Evolutionary conservation across 2,797 vertebrate genomes (phyloP), one percentile per base, ranked within the genome.

Genomic region (Hyperoplus immaculatus): DNA sequence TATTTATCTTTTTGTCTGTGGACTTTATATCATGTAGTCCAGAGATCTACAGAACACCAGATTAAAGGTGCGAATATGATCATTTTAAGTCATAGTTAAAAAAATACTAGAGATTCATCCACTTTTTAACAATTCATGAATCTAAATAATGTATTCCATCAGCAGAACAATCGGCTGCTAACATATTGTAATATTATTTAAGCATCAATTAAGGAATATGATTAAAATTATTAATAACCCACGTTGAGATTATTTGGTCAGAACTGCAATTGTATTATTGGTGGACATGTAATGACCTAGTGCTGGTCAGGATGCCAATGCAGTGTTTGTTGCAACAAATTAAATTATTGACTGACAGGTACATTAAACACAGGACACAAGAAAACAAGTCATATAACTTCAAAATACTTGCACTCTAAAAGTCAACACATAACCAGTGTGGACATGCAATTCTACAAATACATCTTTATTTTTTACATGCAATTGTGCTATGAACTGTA

Each of bases 151-250:
- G 21, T 6, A 12, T 49, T 66, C 18, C 6, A 55, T 62, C 68
- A 62, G 51, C 38, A 55, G 58, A 43, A 54, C 13, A 56, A 45
- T 50, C 6, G 13, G 5, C 0, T 10, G 38, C 18, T 38, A 51
- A 65, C 42, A 62, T 61, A 42, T 72, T 42, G 53, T 47, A 71
- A 3, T 29, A 29, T 29, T 29, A 29, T 29, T 29, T 29, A 29
- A 29, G 29, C 3, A 29, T 29, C 29, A 29, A 29, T 29, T 29
- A n/a, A 71, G 46, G 59, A 77, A 68, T 72, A 77, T 76, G 69
- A 87, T 78, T 73, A 80, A 82, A 82, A 79, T 72, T 62, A 89
- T 77, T 72, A 74, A 83, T 85, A 70, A 65, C 36, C 45, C 49
- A 57, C 55, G 58, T 67, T 72, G 41, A 15, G 59, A 65, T 54